Evolutionary conservation across 2,888 invertebrate genomes (phyloP).

Genomic region (Ochropacha duplaris): DNA sequence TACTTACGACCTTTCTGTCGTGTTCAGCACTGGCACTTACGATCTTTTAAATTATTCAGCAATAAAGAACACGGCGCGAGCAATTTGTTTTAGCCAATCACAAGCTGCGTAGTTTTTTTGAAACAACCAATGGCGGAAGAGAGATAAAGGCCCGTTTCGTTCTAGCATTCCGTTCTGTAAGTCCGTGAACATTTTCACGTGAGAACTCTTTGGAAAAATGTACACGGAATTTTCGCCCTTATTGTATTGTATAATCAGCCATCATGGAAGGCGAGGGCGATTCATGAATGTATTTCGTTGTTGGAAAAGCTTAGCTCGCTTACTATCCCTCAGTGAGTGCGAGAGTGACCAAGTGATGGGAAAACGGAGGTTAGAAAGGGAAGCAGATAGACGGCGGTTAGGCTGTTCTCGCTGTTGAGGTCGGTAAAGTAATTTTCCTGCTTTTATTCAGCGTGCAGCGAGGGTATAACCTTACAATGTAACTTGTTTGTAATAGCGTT

Average conservation of each 20-base stretch:
- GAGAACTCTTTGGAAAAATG: slow-evolving; percentile 48
- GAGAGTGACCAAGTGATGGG: slow-evolving; percentile 41
- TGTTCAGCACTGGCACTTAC: slow-evolving; percentile 41
- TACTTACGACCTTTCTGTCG: slow-evolving; percentile 40
- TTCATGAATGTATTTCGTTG: slow-evolving; percentile 57
- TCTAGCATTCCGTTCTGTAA: slow-evolving; percentile 52
- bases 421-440: slow-evolving; percentile 76
- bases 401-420: slow-evolving; percentile 44
- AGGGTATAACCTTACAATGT: slow-evolving; percentile 57
- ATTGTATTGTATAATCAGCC: slow-evolving; percentile 82
- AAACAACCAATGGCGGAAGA: slow-evolving; percentile 78
- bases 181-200: slow-evolving; percentile 55
- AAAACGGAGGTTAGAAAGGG: slow-evolving; percentile 38
- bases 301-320: slow-evolving; percentile 72
- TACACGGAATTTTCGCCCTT: slow-evolving; percentile 64
- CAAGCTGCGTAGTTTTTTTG: slow-evolving; percentile 71
- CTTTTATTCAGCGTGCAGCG: slow-evolving; percentile 72
- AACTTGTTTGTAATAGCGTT: slow-evolving; percentile 27
- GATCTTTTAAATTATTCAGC: slow-evolving; percentile 58
- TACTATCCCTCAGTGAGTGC: slow-evolving; percentile 44
- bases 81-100: slow-evolving; percentile 84
- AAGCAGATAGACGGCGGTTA: slow-evolving; percentile 54
- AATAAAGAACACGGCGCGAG: slow-evolving; percentile 73
- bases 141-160: slow-evolving; percentile 72
- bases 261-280: slow-evolving; percentile 79